Percentiles rank a stretch among this genome's conserved stretches.
These are phyloP conservation scores for Creontiades dilutus DNA, from an alignment of 2,888 invertebrate species.

Conservation along the genomic window DNA sequence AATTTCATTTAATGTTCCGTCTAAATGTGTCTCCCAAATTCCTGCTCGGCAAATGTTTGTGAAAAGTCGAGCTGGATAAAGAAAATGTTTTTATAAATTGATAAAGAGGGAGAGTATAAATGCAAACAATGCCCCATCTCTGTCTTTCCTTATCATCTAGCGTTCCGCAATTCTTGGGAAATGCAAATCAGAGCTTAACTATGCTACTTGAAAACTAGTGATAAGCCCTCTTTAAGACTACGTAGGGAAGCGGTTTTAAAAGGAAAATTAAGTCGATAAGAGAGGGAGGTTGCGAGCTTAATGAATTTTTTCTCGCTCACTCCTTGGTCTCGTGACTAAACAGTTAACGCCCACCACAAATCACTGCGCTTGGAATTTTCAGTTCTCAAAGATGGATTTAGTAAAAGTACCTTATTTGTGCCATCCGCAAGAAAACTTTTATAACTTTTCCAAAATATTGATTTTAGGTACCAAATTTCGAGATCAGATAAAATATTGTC, in stretches of 20 bases:
- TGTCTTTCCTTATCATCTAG: neutral
- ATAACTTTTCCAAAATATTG: no score
- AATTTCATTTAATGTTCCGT: no score
- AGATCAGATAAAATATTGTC: no score
- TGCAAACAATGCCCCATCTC: constrained; percentile 56
- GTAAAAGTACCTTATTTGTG: no score
- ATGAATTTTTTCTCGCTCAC: constrained; percentile 4
- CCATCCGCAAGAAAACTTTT: no score
- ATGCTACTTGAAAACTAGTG: constrained; percentile 28
- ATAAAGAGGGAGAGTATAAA: constrained; percentile 39
- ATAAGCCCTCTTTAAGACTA: constrained; percentile 31
- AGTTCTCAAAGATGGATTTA: neutral
- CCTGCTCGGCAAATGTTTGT: neutral
- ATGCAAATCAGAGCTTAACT: constrained; percentile 25
- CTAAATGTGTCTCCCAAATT: no score
- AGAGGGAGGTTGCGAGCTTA: neutral
- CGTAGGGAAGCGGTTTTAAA: constrained; percentile 35
- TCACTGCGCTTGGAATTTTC: neutral
- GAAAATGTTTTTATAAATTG: constrained; percentile 68
- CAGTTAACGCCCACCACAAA: neutral
- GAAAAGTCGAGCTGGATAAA: neutral
- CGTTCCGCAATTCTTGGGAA: constrained; percentile 30
- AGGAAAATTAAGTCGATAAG: constrained; percentile 17
- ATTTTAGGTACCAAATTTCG: no score
- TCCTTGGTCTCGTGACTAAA: neutral